phyloP scores from a whole-genome alignment of 2,113 vertebrate genomes.

The Genyomyrus donnyi region DNA sequence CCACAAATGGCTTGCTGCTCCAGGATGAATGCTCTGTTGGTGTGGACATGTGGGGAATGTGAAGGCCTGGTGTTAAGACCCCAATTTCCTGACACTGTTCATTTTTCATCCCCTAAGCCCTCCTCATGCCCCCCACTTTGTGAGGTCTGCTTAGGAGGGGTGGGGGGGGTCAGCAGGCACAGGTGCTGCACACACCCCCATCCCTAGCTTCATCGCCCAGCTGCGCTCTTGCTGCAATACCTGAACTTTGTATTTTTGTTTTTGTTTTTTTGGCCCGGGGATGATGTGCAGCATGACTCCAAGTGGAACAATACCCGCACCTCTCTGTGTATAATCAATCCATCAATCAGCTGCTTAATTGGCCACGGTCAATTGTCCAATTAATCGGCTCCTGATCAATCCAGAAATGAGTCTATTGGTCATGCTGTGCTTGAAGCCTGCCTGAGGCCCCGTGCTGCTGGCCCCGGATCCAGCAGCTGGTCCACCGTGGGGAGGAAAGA shows the following conservation, averaged over 20 bases:
- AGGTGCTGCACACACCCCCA: conserved; percentile 46
- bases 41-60: conserved; percentile 54
- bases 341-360: conserved; percentile 7
- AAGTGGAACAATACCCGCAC: neutral
- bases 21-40: conserved; percentile 50
- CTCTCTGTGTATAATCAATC: neutral
- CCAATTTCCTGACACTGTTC: conserved; percentile 61
- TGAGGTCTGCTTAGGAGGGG: conserved; percentile 46
- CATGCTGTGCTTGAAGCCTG: neutral
- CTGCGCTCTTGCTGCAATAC: conserved; percentile 59
- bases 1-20: conserved; percentile 35
- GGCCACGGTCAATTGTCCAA: neutral
- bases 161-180: conserved; percentile 44
- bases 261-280: neutral
- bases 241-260: conserved; percentile 47
- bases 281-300: neutral
- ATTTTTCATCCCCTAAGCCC: conserved; percentile 52
- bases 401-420: neutral
- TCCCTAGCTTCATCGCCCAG: conserved; percentile 52
- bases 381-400: conserved; percentile 15
- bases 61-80: conserved; percentile 56
- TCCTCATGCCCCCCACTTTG: conserved; percentile 33
- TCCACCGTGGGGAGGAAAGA: neutral
- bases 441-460: conserved; percentile 5
- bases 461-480: neutral